phyloP scores from a whole-genome alignment of 2,888 invertebrate species.

The Amblyteles armatorius region DNA sequence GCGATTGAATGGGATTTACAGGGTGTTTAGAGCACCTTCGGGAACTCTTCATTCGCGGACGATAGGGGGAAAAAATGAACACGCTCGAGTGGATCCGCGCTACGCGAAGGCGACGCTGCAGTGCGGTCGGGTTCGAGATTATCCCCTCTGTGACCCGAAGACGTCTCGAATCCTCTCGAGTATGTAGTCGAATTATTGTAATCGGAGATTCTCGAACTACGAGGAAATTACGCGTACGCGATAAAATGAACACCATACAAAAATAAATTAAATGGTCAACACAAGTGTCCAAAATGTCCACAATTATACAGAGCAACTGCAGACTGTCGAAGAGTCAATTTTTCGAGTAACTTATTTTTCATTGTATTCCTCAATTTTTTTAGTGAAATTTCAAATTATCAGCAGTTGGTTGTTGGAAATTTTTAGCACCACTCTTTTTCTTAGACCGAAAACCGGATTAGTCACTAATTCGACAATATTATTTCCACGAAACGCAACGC shows the following conservation, averaged over 20 bases:
- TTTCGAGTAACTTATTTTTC: no score
- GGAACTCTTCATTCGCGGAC: slow-evolving; percentile 45
- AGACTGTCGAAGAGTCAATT: no score
- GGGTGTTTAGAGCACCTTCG: slow-evolving; percentile 72
- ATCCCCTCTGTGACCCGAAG: slow-evolving; percentile 23
- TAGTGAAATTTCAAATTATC: no score
- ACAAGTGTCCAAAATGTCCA: neutral
- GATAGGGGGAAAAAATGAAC: slow-evolving; percentile 35
- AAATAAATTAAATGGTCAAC: no score
- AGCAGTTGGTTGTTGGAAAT: no score
- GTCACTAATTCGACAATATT: no score
- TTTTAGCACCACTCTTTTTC: no score
- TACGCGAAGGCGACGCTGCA: slow-evolving; percentile 19
- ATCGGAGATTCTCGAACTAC: slow-evolving; percentile 25
- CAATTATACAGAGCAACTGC: no score
- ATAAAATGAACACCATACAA: neutral
- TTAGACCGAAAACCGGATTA: no score
- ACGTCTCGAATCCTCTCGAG: slow-evolving; percentile 42
- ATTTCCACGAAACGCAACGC: no score
- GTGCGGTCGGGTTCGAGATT: slow-evolving; percentile 52
- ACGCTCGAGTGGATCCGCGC: slow-evolving; percentile 39
- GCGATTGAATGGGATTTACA: slow-evolving; percentile 69
- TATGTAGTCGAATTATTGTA: slow-evolving; percentile 55
- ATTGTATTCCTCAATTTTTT: no score
- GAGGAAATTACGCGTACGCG: neutral